Evolutionary conservation across 2,888 invertebrate species (phyloP).

Genomic region (Terebella lapidaria): DNA sequence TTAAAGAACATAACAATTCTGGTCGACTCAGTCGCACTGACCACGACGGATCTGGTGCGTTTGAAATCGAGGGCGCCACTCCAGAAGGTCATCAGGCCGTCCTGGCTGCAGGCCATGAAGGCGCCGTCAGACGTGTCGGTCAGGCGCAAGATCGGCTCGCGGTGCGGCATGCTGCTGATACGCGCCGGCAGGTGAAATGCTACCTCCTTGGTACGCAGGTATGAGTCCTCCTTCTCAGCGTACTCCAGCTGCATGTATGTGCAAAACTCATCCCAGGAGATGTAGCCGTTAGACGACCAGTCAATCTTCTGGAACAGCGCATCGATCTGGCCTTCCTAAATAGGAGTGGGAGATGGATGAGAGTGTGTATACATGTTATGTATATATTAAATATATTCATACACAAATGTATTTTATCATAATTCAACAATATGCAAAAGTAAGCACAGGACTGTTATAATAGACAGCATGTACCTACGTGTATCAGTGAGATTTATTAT

Average conservation of each 20-base stretch:
- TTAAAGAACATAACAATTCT: not conserved
- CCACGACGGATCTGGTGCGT: slow-evolving; percentile 43
- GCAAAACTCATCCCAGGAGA: slow-evolving; percentile 54
- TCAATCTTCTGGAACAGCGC: slow-evolving; percentile 53
- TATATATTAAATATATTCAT: no score
- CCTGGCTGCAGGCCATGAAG: slow-evolving; percentile 51
- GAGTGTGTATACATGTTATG: not conserved
- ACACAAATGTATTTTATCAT: no score
- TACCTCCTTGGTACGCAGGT: slow-evolving; percentile 46
- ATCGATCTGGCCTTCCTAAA: slow-evolving; percentile 47
- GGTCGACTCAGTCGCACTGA: slow-evolving; percentile 30
- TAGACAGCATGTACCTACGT: no score
- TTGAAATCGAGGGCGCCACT: slow-evolving; percentile 41
- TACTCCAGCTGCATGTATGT: slow-evolving; percentile 54
- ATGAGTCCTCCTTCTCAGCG: slow-evolving; percentile 52
- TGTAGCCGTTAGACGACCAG: slow-evolving; percentile 50
- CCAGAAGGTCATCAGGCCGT: slow-evolving; percentile 53
- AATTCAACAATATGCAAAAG: no score
- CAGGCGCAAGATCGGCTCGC: slow-evolving; percentile 48
- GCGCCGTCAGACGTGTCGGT: slow-evolving; percentile 47
- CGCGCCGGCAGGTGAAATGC: slow-evolving; percentile 41
- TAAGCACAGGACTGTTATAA: no score
- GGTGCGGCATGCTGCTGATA: slow-evolving; percentile 46
- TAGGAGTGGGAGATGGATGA: slow-evolving; percentile 1
- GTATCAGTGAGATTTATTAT: no score